phyloP scores from a whole-genome alignment of 2,113 vertebrate species.

The Chelonoidis abingdonii region DNA sequence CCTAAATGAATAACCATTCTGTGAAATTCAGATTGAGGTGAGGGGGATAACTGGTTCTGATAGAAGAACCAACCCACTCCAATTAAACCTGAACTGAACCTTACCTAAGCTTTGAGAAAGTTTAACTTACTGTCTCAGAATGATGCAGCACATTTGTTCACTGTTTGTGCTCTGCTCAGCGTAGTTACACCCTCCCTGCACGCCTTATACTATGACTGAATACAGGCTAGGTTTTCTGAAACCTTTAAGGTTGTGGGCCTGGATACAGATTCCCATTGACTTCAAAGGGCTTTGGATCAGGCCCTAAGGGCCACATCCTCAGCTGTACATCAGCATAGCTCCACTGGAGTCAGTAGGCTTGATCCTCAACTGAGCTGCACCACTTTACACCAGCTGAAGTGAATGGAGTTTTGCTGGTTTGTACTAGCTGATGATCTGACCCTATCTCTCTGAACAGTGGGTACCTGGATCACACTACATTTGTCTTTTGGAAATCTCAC shows the following conservation, averaged over 20 bases:
- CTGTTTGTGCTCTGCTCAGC: background rate
- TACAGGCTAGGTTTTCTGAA: background rate
- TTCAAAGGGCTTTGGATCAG: background rate
- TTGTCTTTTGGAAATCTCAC: background rate
- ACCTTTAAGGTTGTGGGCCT: background rate
- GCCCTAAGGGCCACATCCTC: background rate
- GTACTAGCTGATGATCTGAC: background rate
- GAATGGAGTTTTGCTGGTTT: background rate
- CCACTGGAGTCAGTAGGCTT: accelerated
- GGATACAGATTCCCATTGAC: background rate
- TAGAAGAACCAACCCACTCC: background rate
- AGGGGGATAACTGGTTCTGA: background rate
- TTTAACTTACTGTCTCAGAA: background rate
- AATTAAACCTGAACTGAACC: background rate
- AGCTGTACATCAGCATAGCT: background rate
- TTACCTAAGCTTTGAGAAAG: background rate
- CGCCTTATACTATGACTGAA: background rate
- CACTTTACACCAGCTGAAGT: background rate
- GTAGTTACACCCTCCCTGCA: background rate
- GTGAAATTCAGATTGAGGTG: background rate
- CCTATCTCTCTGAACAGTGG: background rate
- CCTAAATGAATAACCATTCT: background rate
- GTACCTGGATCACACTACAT: background rate
- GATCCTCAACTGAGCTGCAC: background rate
- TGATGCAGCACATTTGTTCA: background rate